Evolutionary conservation across 2,797 vertebrate genomes (phyloP), one percentile per base, ranked within the genome.

Genomic region (Catostomus latipinnis): DNA sequence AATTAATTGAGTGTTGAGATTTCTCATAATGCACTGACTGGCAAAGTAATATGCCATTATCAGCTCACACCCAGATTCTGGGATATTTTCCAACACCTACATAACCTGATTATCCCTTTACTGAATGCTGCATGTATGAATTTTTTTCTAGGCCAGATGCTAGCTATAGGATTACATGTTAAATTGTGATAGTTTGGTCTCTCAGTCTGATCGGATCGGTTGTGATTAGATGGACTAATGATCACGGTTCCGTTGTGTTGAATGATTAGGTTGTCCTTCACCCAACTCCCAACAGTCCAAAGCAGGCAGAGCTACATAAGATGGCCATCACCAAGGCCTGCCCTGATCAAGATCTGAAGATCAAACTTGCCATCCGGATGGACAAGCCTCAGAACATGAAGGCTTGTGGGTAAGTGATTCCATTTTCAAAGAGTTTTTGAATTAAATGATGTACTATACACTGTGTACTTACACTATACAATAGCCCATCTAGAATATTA

Each of bases 381-480:
- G 98, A 99, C 93, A 99, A 99, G 87, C 98, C 98, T 73, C 98
- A 99, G 90, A 99, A 99, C 91, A 99, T 99, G 97, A 99, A 99
- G 85, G 98, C 99, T 92, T 99, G 96, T 92, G 98, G 98, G 98
- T 99, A 94, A 96, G 94, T 50, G 14, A 43, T 62, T 43, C 34
- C 11, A 43, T 13, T 6, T 43, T 62, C 6, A 62, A 43, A 34
- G 22, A 62, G 22, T 62, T 7, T 65, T 13, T 46, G 34, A 11
- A 3, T 34, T 34, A 34, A 34, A 34, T 34, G 2, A 34, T 34
- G 34, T 34, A 34, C 22, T 34, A 34, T 34, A 34, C 34, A 34
- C 34, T 34, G 34, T 34, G 34, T 34, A 34, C 34, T 34, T 34
- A 3, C 34, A 34, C 34, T 34, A 34, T 34, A 34, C 34, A 34